Conservation (phyloP, 2,113 vertebrate genomes). For the Cyprichromis sp. region DNA sequence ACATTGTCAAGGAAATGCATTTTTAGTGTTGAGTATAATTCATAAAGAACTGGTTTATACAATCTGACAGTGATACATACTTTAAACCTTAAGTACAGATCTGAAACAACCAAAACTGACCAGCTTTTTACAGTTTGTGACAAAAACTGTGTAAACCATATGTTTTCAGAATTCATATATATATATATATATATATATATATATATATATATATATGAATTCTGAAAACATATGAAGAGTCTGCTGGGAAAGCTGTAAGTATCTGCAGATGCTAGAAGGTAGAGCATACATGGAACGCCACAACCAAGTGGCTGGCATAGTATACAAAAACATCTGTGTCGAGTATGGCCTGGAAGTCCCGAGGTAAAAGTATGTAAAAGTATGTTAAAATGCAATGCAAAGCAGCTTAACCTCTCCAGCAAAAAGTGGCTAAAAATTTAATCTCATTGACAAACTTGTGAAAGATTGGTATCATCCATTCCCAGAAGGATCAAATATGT, state of each 20-base stretch:
- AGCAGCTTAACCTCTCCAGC: background rate
- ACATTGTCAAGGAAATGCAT: slow-evolving; percentile 56
- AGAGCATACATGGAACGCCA: background rate
- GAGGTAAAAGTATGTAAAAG: background rate
- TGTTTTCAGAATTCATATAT: background rate
- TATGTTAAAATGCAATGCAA: background rate
- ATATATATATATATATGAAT: background rate
- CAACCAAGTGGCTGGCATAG: background rate
- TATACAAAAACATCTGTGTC: background rate
- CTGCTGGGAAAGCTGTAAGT: background rate
- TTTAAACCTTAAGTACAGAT: slow-evolving; percentile 16
- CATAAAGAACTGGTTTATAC: slow-evolving; percentile 2
- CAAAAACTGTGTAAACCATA: background rate
- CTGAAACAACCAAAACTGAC: background rate
- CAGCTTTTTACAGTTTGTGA: background rate
- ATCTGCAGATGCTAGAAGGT: background rate
- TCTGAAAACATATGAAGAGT: background rate
- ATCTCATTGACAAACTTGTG: background rate
- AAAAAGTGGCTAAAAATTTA: background rate
- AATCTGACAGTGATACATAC: slow-evolving; percentile 44
- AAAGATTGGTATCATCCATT: background rate
- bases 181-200: background rate
- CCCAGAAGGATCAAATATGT: background rate
- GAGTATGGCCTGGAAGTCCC: background rate
- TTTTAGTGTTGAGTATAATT: slow-evolving; percentile 32